Conservation (phyloP, 2,888 invertebrate genomes). For the Eutolmus rufibarbis region DNA sequence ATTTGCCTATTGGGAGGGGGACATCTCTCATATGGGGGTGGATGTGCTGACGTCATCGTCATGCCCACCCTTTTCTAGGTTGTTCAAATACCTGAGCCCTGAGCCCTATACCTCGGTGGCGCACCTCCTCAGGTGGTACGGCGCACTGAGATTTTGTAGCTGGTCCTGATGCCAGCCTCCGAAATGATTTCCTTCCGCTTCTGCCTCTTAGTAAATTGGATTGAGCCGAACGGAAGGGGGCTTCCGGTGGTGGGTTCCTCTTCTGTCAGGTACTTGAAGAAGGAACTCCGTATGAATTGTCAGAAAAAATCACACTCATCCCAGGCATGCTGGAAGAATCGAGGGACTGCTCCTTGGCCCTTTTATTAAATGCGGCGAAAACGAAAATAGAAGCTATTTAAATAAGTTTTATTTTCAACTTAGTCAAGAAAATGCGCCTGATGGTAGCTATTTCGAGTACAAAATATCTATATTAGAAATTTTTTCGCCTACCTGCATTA, state of each 20-base stretch:
- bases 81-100: neutral
- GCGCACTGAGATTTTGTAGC: neutral
- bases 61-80: neutral
- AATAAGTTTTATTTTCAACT: neutral
- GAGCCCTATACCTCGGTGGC: neutral
- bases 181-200: conserved; percentile 22
- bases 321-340: neutral
- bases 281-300: neutral
- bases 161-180: neutral
- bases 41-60: neutral
- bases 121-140: neutral
- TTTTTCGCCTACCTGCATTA: too few relatives aligned
- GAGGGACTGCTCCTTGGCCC: neutral
- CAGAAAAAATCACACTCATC: neutral
- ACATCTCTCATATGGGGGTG: neutral
- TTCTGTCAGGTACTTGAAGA: neutral
- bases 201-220: conserved; percentile 12
- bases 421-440: neutral
- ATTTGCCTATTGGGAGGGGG: conserved; percentile 4
- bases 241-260: neutral
- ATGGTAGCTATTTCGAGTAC: neutral
- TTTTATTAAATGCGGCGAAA: neutral
- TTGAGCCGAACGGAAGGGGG: neutral
- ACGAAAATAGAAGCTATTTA: neutral
- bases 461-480: too few relatives aligned